Base-by-base conservation (phyloP, 2,888 invertebrate genomes). In the Diabrotica balteata region DNA sequence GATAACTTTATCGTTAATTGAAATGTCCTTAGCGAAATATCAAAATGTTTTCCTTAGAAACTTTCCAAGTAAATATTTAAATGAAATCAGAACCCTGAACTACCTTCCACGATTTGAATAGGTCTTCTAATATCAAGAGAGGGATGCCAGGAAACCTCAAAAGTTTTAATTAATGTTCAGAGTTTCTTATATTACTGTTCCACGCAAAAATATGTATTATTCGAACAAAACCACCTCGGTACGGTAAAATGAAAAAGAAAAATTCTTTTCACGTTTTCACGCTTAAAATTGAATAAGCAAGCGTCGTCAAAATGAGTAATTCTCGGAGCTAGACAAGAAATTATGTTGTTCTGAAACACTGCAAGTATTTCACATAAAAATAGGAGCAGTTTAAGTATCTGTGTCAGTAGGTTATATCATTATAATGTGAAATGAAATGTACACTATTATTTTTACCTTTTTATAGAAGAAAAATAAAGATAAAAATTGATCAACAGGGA, bases 161-260 rank as follows among this genome's bases (percentile, higher is more conserved):
- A 63, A 63, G 42, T 63, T 63, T 63, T 58, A 63, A 63, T 63
- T 63, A 63, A 63, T 44, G 54, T 63, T 63, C 51, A 4, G 51
- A 63, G 57, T 51, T 63, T 57, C 57, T 63, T 57, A 63, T 45
- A 54, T 63, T 57, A 57, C 63, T 51, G 8, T 44, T 43, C 17
- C 22, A 57, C 10, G 51, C 57, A 57, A 57, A 57, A 63, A 63
- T 55, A 22, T 55, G 55, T 63, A 57, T 61, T 63, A 57, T 47
- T 44, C 50, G 50, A 49, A 57, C 43, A 63, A 63, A 57, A 44
- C 63, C 17, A 47, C 45, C 9, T 44, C 17, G 44, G 42, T 22
- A 45, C n/a, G 32, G 45, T 17, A 11, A 52, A 46, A 61, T 8
- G 42, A 54, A 11, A 46, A 53, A 53, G 45, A 46, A 61, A 53